Percentiles rank a stretch among this genome's conserved stretches.
These are phyloP conservation scores for Latrodectus hesperus DNA, from an alignment of 2,888 invertebrate species.

Conservation along the genomic window DNA sequence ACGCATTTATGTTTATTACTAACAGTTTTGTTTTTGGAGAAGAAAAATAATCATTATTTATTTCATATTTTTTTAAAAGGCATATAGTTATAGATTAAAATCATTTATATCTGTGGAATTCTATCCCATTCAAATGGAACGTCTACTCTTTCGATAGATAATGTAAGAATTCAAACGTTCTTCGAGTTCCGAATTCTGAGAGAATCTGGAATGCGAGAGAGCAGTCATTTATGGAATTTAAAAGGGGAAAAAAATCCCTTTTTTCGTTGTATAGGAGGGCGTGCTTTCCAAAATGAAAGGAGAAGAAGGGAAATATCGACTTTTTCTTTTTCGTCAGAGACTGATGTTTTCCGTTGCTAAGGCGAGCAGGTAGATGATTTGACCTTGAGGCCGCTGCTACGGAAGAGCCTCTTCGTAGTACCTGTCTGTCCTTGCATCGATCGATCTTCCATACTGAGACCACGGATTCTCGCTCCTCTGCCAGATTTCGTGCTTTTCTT, in stretches of 20 bases:
- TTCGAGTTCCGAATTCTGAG: not conserved
- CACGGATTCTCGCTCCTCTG: not conserved
- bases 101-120: too few relatives aligned
- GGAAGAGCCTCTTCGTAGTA: slow-evolving; percentile 21
- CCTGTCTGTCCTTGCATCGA: slow-evolving; percentile 26
- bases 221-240: not conserved
- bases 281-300: not conserved
- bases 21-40: too few relatives aligned
- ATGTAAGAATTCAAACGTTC: too few relatives aligned
- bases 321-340: slow-evolving; percentile 12
- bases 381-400: slow-evolving; percentile 42
- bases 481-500: not conserved
- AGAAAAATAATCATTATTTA: too few relatives aligned
- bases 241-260: not conserved
- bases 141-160: too few relatives aligned
- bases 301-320: slow-evolving; percentile 32
- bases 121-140: too few relatives aligned
- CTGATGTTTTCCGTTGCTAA: slow-evolving; percentile 57
- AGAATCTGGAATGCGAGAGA: not conserved
- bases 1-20: too few relatives aligned
- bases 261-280: not conserved
- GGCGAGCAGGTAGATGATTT: slow-evolving; percentile 56
- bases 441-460: slow-evolving; percentile 11
- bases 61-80: too few relatives aligned
- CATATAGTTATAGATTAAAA: too few relatives aligned